Base-by-base conservation (phyloP, 92 coral and sea anemone genomes). In the Siderastrea radians region DNA sequence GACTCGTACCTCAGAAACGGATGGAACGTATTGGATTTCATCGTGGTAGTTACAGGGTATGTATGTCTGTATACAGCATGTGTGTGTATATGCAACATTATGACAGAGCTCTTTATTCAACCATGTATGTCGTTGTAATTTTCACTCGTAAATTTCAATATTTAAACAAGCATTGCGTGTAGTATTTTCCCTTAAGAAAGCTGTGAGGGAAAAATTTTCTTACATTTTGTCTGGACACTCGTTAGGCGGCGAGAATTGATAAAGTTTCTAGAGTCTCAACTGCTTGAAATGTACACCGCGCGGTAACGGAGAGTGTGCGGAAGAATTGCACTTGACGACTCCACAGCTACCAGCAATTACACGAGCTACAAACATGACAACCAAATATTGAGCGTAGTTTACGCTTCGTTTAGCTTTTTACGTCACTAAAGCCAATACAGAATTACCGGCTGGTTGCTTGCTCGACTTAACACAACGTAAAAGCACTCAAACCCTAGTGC, bases 41-140 rank as follows among this genome's bases (percentile, higher is more conserved):
- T 93, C 58, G 99, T 97, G 43, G 99, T 97, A 45, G 97, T 97
- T 8, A 97, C 99, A 15, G 99, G 99, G 99, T 97, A 86, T 88
- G 96, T 93, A 70, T 62, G 84, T n/a, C 55, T 79, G 54, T 49
- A 89, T 81, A 63, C 80, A 82, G 84, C 43, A 55, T 74, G 46
- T 49, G 68, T 75, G 61, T 85, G 69, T 49, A 50, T 68, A 75
- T 75, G 83, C 92, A 73, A 76, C 61, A 84, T 57, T 17, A 65
- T 62, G 81, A 59, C 80, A 38, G 80, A 7, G 49, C 60, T 74
- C 73, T 84, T 73, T 64, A 72, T 84, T 38, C 87, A 84, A 62
- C 80, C 80, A 63, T 84, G 87, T 84, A 74, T 84, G 80, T 74
- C 71, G 87, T 60, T 63, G 87, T 49, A 84, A 84, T 74, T 84